Base-by-base conservation (phyloP, 2,113 vertebrate species). In the Pygoscelis antarcticus region DNA sequence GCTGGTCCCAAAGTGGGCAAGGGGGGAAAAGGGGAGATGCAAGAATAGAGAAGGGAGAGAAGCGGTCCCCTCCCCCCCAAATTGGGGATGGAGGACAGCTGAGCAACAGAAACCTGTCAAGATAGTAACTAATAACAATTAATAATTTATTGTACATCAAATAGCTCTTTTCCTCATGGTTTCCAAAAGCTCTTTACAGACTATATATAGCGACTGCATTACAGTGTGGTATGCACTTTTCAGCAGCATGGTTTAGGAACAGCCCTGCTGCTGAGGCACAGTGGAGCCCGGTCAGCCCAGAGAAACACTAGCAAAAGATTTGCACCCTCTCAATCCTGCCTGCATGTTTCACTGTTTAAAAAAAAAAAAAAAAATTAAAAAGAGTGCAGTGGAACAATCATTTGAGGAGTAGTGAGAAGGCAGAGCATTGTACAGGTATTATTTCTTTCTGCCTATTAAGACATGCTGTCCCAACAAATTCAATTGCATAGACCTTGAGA, bases 121-220 rank as follows among this genome's bases (percentile, higher is more conserved):
- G 91, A 83, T 62, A 91, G 60, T 89, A 91, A 97, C 89, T 94
- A 96, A 94, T 96, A 97, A 95, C 74, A 95, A 96, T 95, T 96
- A 97, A 96, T 97, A 96, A 96, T 97, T 97, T 97, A 97, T 96
- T 91, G 78, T 90, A 89, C 87, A 94, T 96, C 93, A 97, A 83
- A 95, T 96, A 96, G 84, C 95, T 96, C 55, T 96, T 97, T 96
- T 95, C 89, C 70, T 97, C 87, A 86, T 96, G 93, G 91, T 95
- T 97, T 97, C 87, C 89, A 97, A 96, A 97, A 96, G 94, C 96
- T 96, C 93, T 97, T 97, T 96, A 83, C 87, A 60, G 87, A 91
- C 97, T 97, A 96, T 93, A 97, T 97, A 91, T 97, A 97, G 97
- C 0, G 91, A 94, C 91, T 96, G 93, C 91, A 97, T 93, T 97